Evolutionary conservation across 2,888 invertebrate genomes (phyloP), one percentile per base, ranked within the genome.

Genomic region (Noctua comes): DNA sequence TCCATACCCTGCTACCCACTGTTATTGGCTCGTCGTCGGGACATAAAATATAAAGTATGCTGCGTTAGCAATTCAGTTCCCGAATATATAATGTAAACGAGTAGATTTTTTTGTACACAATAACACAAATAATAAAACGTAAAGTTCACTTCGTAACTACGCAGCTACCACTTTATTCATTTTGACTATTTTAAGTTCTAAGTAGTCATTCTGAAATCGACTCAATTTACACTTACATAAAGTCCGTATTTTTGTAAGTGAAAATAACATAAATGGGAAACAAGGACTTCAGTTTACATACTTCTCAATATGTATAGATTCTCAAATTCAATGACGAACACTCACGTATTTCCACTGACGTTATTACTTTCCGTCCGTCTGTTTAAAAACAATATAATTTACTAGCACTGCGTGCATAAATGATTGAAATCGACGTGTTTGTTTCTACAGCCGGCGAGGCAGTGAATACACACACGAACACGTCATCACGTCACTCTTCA

Each of bases 351-450:
- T 36, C 18, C 24, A 27, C n/a, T 7, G 43, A 65, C 6, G 73
- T 86, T 86, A 82, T 84, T 65, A 74, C 86, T 77, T 72, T 82
- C 54, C 36, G 73, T 69, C 59, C 27, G 31, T 74, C 46, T 86
- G 74, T 82, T 86, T 74, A 70, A 78, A 86, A 78, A 78, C 74
- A 70, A 68, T 66, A 70, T 75, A 82, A 86, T 82, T 84, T 82
- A 86, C 36, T 40, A 70, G 51, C 51, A 36, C n/a, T 68, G 51
- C 65, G 36, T 73, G 59, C 59, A 84, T 86, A 78, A 73, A 78
- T 78, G 76, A 83, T 83, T 74, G 18, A 40, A 66, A 79, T 66
- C 64, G 68, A 78, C 54, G 16, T 82, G 74, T 84, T 84, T 84
- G 69, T 82, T 75, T 51, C 5, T 27, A 40, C 57, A 68, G 24